Conservation (phyloP, 2,888 invertebrate genomes). For the Nycteola revayana region DNA sequence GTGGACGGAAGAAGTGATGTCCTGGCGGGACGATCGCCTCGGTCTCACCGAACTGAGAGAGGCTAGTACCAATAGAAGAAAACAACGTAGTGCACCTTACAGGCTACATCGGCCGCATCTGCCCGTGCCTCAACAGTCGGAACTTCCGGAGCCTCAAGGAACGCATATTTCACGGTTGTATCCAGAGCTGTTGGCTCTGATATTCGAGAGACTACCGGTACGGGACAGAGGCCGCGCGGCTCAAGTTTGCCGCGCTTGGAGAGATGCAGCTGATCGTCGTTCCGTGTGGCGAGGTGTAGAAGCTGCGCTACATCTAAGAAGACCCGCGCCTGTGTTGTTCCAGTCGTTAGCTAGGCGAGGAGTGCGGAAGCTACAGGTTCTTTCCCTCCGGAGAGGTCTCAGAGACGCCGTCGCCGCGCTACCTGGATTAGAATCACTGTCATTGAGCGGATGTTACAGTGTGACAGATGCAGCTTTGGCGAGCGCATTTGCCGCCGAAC, state of each 20-base stretch:
- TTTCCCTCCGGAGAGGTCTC: slow-evolving; percentile 91
- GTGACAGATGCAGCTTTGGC: slow-evolving; percentile 93
- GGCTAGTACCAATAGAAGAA: slow-evolving; percentile 72
- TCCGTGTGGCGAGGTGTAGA: slow-evolving; percentile 97
- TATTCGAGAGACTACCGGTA: slow-evolving; percentile 94
- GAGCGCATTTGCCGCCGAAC: slow-evolving; percentile 90
- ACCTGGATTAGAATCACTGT: slow-evolving; percentile 92
- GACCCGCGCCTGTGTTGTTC: slow-evolving; percentile 92
- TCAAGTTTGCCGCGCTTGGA: slow-evolving; percentile 94
- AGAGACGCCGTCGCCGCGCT: slow-evolving; percentile 93
- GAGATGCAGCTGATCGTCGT: slow-evolving; percentile 95
- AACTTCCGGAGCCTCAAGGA: slow-evolving; percentile 74
- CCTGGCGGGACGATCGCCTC: slow-evolving; percentile 74
- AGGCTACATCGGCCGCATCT: slow-evolving; percentile 86
- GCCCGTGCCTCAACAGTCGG: slow-evolving; percentile 69
- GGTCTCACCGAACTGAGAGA: slow-evolving; percentile 64
- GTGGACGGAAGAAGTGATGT: slow-evolving; percentile 76
- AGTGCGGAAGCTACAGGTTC: slow-evolving; percentile 93
- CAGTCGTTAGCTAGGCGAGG: slow-evolving; percentile 93
- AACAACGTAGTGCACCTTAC: slow-evolving; percentile 84
- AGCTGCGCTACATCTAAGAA: slow-evolving; percentile 92
- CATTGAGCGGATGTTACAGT: slow-evolving; percentile 96
- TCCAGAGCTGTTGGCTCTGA: slow-evolving; percentile 95
- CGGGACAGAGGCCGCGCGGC: slow-evolving; percentile 94
- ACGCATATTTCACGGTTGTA: slow-evolving; percentile 94